These are phyloP conservation scores for Gymnorhina tibicen DNA, from an alignment of 2,113 vertebrate species.

Conservation along the genomic window DNA sequence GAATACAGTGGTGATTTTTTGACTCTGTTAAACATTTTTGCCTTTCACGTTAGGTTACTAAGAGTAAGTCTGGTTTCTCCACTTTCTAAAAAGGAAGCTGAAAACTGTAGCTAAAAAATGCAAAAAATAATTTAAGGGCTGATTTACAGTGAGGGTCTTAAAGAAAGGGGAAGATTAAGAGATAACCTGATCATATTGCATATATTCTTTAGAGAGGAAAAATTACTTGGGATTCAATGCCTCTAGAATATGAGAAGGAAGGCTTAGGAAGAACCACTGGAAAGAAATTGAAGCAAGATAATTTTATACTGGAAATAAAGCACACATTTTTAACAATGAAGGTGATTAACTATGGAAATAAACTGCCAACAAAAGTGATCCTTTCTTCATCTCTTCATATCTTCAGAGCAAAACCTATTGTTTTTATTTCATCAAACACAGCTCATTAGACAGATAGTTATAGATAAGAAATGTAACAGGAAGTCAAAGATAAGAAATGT, in stretches of 20 bases:
- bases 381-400: neutral
- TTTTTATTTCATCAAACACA: neutral
- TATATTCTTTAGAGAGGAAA: neutral
- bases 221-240: neutral
- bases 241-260: neutral
- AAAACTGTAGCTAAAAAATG: neutral
- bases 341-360: neutral
- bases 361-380: neutral
- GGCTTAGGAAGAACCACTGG: neutral
- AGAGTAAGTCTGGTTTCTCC: neutral
- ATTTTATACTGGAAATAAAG: neutral
- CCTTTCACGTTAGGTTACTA: neutral
- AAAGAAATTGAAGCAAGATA: neutral
- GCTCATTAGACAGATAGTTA: neutral
- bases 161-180: neutral
- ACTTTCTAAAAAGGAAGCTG: neutral
- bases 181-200: neutral
- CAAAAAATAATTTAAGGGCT: neutral
- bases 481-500: too few species aligned
- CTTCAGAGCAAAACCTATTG: neutral
- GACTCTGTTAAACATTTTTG: neutral
- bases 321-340: neutral
- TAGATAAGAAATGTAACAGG: neutral
- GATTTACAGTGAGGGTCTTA: neutral
- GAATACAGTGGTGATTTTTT: neutral